Percentiles rank a stretch among this genome's conserved stretches.
Evolutionary conservation across 2,113 vertebrate genomes (phyloP).

Genomic region (Oncorhynchus keta): DNA sequence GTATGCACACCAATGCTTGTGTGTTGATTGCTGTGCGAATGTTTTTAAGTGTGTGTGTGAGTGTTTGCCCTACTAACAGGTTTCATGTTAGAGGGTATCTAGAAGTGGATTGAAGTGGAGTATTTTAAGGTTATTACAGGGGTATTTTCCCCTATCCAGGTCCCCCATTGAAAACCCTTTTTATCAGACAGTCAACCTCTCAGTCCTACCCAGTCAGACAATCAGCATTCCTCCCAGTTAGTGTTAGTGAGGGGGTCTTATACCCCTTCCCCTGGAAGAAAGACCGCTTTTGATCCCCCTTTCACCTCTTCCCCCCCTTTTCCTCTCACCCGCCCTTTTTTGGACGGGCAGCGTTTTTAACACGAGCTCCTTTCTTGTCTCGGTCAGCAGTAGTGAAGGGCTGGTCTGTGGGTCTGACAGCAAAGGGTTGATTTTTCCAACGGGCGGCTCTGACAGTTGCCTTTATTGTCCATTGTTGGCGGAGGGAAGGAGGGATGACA

Average conservation of each 20-base stretch:
- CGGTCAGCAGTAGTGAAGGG: conserved; percentile 76
- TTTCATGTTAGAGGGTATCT: neutral
- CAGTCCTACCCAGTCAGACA: neutral
- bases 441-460: conserved; percentile 83
- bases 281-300: conserved; percentile 74
- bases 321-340: conserved; percentile 37
- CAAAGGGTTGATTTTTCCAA: conserved; percentile 82
- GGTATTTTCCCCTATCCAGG: neutral
- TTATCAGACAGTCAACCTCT: neutral
- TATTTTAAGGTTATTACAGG: neutral
- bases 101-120: too few relatives aligned
- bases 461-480: conserved; percentile 91
- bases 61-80: conserved; percentile 1
- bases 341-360: conserved; percentile 80
- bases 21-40: too few relatives aligned
- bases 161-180: conserved; percentile 11
- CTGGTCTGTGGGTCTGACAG: conserved; percentile 83
- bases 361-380: conserved; percentile 85
- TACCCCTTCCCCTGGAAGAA: conserved; percentile 69
- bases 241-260: conserved; percentile 24
- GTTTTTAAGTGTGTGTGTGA: neutral
- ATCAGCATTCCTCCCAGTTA: conserved; percentile 19
- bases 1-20: too few relatives aligned
- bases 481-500: conserved; percentile 61
- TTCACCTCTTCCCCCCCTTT: conserved; percentile 36